These are phyloP conservation scores for Poeciliopsis retropinna DNA, from an alignment of 2,113 vertebrate species.

Conservation along the genomic window DNA sequence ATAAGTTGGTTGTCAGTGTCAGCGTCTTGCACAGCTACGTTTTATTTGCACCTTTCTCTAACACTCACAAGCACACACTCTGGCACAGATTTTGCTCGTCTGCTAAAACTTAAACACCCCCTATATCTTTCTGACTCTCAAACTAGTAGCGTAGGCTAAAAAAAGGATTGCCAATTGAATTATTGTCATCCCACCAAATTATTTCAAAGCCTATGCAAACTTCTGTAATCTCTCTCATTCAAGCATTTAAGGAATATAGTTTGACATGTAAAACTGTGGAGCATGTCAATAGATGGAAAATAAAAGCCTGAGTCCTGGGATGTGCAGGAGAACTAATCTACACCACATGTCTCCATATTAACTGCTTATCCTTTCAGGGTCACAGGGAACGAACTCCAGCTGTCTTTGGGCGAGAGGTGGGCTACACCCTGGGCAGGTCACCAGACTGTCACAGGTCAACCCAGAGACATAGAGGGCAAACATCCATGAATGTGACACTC, in stretches of 20 bases:
- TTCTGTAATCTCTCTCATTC: not conserved
- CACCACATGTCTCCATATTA: no score
- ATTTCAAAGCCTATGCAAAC: not conserved
- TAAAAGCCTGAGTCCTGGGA: no score
- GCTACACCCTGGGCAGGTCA: no score
- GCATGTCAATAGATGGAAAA: no score
- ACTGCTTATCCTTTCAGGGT: no score
- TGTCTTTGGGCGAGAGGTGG: no score
- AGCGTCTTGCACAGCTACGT: no score
- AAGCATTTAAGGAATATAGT: not conserved
- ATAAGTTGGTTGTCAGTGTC: not conserved
- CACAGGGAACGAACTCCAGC: no score
- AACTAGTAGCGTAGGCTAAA: not conserved
- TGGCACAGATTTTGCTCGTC: not conserved
- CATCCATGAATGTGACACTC: no score
- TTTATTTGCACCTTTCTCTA: not conserved
- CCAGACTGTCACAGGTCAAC: no score
- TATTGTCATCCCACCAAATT: conserved; percentile 1
- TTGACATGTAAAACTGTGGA: not conserved
- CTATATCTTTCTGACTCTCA: not conserved
- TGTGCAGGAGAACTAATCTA: no score
- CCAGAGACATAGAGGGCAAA: no score
- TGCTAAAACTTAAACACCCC: not conserved
- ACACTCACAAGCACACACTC: not conserved
- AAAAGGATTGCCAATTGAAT: not conserved